These are phyloP conservation scores for Pygocentrus nattereri DNA, from an alignment of 2,797 vertebrate genomes.

Conservation along the genomic window DNA sequence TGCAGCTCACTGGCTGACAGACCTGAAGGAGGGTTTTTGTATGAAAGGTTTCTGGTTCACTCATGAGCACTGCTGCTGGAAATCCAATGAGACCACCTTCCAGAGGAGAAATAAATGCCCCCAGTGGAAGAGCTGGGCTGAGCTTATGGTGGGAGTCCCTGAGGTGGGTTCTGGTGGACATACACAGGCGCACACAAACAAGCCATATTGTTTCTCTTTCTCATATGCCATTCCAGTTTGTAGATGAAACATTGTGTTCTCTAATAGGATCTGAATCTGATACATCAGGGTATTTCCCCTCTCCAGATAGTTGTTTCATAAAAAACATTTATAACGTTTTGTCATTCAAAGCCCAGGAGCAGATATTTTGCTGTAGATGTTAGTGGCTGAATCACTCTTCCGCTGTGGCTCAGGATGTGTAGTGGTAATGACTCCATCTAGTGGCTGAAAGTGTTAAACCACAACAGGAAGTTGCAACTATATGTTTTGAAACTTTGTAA, in stretches of 20 bases:
- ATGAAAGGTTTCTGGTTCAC: constrained; percentile 93
- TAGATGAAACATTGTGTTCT: not conserved
- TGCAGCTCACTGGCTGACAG: constrained; percentile 95
- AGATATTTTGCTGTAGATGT: not conserved
- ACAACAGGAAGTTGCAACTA: constrained; percentile 6
- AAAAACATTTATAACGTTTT: not conserved
- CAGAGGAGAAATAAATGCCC: constrained; percentile 90
- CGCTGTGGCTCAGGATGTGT: not conserved
- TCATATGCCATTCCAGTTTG: not conserved
- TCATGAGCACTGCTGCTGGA: constrained; percentile 98
- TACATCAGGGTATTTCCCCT: not conserved
- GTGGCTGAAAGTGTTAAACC: constrained; percentile 19
- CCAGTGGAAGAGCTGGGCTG: constrained; percentile 93
- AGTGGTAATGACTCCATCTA: constrained; percentile 25
- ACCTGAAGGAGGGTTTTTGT: constrained; percentile 94
- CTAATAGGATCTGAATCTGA: not conserved
- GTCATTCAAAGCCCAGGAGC: not conserved
- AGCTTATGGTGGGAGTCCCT: constrained; percentile 84
- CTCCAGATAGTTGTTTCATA: not conserved
- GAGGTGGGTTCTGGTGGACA: constrained; percentile 73
- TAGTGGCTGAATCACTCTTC: not conserved
- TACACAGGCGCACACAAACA: not conserved
- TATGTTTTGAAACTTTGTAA: not conserved
- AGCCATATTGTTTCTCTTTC: not conserved
- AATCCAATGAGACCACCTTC: constrained; percentile 87